Percentiles rank a stretch among this genome's conserved stretches.
phyloP scores from a whole-genome alignment of 2,797 vertebrate species.

The Graptemys geographica region DNA sequence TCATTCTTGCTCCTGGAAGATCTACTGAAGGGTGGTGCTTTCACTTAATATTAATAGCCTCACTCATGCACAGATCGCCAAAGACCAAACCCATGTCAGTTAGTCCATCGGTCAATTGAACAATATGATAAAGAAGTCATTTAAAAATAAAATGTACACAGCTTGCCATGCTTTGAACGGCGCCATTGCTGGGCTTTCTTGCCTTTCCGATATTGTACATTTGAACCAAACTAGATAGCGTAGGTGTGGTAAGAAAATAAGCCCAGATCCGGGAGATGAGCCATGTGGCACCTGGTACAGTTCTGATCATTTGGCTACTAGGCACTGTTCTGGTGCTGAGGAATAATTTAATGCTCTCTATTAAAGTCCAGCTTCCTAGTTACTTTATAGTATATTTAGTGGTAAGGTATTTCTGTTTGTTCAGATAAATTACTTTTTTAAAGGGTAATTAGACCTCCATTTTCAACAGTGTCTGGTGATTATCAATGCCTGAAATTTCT shows the following conservation, averaged over 20 bases:
- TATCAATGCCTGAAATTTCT: not conserved
- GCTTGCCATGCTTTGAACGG: not conserved
- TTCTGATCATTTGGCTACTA: not conserved
- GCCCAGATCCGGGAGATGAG: not conserved
- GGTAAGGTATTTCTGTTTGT: not conserved
- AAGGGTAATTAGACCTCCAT: not conserved
- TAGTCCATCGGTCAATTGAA: not conserved
- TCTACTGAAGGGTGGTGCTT: not conserved
- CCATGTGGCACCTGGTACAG: not conserved
- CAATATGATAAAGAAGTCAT: not conserved
- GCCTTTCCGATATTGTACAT: not conserved
- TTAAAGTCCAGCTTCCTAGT: not conserved
- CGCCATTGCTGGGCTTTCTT: not conserved
- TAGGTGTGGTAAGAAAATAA: not conserved
- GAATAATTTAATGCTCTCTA: not conserved
- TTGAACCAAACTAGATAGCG: not conserved
- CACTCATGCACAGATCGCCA: not conserved
- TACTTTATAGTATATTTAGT: not conserved
- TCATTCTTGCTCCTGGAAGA: not conserved
- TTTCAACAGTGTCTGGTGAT: not conserved
- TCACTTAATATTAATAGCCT: not conserved
- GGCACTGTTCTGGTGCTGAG: not conserved
- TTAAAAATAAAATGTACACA: not conserved
- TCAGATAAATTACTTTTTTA: not conserved
- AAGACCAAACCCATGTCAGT: not conserved